phyloP scores from a whole-genome alignment of 2,113 vertebrate species.

The Nycticorax nycticorax region DNA sequence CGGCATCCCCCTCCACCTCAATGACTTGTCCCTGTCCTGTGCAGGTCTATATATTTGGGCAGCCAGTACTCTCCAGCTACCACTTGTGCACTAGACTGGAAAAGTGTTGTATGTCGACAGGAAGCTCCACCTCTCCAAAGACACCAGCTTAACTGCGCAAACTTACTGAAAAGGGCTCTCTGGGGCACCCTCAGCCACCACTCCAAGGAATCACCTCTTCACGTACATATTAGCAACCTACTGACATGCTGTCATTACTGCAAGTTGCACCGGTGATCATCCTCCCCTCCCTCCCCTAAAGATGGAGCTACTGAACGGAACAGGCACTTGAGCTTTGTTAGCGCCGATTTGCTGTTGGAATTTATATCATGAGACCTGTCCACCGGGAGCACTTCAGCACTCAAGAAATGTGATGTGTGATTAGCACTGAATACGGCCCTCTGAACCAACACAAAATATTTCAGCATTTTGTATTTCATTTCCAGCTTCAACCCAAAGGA shows the following conservation, averaged over 20 bases:
- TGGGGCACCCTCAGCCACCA: background rate
- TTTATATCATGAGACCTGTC: background rate
- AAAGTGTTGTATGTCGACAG: background rate
- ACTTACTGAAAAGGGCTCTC: constrained; percentile 10
- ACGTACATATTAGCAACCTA: background rate
- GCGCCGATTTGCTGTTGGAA: background rate
- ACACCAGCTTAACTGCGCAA: background rate
- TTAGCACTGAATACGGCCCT: background rate
- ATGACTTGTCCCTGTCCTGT: background rate
- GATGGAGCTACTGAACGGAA: constrained; percentile 24
- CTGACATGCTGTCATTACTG: constrained; percentile 6
- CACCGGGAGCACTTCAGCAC: constrained; percentile 15
- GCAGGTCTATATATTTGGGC: background rate
- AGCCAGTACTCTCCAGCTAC: background rate
- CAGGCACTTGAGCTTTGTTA: constrained; percentile 34
- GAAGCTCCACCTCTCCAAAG: background rate
- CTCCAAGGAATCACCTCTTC: constrained; percentile 19
- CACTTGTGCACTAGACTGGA: background rate
- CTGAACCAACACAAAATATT: background rate
- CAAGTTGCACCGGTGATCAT: background rate
- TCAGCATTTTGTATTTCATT: constrained; percentile 4
- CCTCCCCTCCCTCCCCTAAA: background rate
- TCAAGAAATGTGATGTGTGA: background rate
- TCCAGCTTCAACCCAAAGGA: constrained; percentile 10
- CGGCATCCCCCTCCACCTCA: background rate